These are phyloP conservation scores for Pentamera pediparva DNA, from an alignment of 53 echinoderm and acorn worm genomes.

Conservation along the genomic window DNA sequence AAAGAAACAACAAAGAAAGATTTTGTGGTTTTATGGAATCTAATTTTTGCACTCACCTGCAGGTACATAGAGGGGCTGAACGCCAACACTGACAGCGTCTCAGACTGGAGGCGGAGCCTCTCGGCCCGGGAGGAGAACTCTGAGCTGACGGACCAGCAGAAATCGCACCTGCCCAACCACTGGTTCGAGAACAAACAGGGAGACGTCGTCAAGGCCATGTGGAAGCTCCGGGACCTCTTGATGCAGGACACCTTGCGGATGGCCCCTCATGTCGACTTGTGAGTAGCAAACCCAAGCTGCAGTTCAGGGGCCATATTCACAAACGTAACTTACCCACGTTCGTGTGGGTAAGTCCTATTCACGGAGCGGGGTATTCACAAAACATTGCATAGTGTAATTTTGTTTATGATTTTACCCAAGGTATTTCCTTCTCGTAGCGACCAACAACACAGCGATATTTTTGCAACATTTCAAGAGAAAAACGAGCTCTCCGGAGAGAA, in stretches of 20 bases:
- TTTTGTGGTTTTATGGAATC: no score
- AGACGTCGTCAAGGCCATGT: slow-evolving; percentile 72
- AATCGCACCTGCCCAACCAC: slow-evolving; percentile 54
- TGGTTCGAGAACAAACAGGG: slow-evolving; percentile 78
- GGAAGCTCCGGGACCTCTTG: slow-evolving; percentile 90
- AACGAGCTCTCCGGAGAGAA: no score
- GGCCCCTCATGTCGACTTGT: slow-evolving; percentile 57
- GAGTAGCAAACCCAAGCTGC: no score
- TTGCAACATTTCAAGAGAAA: no score
- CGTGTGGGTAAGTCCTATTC: not conserved
- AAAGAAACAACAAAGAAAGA: no score
- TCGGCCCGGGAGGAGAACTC: slow-evolving; percentile 56
- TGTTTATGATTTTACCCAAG: no score
- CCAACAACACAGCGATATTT: no score
- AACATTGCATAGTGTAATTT: no score
- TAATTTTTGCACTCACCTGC: not conserved
- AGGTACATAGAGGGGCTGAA: slow-evolving; percentile 96
- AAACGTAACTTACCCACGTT: not conserved
- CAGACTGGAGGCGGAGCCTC: slow-evolving; percentile 80
- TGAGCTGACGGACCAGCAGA: slow-evolving; percentile 55
- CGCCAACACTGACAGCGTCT: slow-evolving; percentile 56
- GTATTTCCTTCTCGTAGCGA: no score
- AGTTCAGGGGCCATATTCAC: no score
- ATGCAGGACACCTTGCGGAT: slow-evolving; percentile 78
- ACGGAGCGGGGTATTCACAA: no score